These are phyloP conservation scores for Apis laboriosa DNA, from an alignment of 1,140 invertebrate genomes.

Conservation along the genomic window DNA sequence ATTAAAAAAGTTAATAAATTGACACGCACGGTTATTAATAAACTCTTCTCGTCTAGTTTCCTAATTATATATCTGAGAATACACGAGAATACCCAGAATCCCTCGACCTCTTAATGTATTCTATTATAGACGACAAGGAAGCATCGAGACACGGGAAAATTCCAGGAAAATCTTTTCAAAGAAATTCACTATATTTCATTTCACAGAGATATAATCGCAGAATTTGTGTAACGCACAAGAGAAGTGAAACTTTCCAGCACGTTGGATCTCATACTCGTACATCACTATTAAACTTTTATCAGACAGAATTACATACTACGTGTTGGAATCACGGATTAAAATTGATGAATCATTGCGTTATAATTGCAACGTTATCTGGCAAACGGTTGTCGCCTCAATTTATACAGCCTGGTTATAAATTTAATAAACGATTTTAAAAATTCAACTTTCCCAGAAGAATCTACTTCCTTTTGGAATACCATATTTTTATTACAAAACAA, in stretches of 20 bases:
- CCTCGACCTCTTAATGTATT: background rate
- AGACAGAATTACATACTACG: constrained; percentile 27
- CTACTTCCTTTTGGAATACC: background rate
- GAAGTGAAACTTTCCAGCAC: background rate
- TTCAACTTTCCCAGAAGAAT: background rate
- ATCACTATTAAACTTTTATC: constrained; percentile 48
- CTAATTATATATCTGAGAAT: background rate
- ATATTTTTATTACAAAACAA: no score
- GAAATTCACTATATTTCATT: constrained; percentile 7
- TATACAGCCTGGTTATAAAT: background rate
- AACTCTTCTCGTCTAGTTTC: background rate
- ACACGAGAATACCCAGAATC: background rate
- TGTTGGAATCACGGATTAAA: constrained; percentile 51
- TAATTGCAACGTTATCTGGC: constrained; percentile 38
- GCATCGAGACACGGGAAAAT: no score
- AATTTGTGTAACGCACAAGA: constrained; percentile 7
- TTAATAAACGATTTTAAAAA: background rate
- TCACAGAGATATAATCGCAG: background rate
- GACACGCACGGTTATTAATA: background rate
- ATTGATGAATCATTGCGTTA: constrained; percentile 55
- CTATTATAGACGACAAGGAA: background rate
- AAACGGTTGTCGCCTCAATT: constrained; percentile 24
- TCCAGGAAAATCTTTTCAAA: constrained; percentile 1
- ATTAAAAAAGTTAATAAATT: no score
- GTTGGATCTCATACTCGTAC: constrained; percentile 20